Conservation (phyloP, 2,113 vertebrate species). For the Gymnobelideus leadbeateri region DNA sequence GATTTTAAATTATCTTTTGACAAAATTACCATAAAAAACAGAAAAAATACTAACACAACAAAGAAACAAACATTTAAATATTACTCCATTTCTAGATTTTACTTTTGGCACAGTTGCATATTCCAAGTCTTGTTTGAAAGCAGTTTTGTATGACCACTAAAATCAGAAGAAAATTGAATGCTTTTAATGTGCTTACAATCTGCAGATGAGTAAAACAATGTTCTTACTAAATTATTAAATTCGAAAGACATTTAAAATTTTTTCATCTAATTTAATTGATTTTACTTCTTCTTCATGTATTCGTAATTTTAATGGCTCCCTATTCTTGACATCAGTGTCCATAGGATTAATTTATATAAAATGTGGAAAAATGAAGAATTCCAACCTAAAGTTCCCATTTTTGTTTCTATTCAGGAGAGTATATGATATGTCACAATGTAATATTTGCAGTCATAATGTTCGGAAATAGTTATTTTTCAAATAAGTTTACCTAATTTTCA, state of each 20-base stretch:
- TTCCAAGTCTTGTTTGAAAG: background rate
- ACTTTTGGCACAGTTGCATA: background rate
- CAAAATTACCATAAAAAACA: background rate
- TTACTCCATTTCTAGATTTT: background rate
- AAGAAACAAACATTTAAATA: background rate
- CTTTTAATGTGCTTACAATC: background rate
- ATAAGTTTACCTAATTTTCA: background rate
- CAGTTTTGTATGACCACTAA: background rate
- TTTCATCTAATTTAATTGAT: background rate
- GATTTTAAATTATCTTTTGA: background rate
- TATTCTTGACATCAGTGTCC: background rate
- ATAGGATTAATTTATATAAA: background rate
- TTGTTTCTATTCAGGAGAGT: background rate
- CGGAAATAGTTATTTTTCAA: background rate
- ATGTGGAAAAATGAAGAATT: background rate
- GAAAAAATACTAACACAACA: background rate
- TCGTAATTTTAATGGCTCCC: background rate
- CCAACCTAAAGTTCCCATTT: background rate
- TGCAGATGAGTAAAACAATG: background rate
- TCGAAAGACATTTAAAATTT: background rate
- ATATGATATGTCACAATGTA: background rate
- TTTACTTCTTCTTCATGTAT: background rate
- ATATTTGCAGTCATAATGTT: background rate
- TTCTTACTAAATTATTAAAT: background rate
- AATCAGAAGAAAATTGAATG: background rate